Conservation (phyloP, 2,888 invertebrate genomes). For the Fissipunctia ypsillon region DNA sequence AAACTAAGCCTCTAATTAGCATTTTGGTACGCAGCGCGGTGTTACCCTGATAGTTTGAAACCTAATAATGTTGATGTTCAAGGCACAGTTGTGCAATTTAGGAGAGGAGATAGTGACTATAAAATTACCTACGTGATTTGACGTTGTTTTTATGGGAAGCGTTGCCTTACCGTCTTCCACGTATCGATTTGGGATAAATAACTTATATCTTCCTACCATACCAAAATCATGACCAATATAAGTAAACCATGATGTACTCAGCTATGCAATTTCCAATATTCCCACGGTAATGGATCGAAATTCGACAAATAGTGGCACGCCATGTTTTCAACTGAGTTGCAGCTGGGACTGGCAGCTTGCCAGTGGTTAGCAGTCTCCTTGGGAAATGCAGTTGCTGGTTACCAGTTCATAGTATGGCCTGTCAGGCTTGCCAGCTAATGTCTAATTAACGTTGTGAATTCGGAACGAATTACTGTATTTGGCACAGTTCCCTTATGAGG, state of each 20-base stretch:
- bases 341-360: slow-evolving; percentile 58
- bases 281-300: slow-evolving; percentile 21
- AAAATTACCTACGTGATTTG: neutral
- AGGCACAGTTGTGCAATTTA: neutral
- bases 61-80: slow-evolving; percentile 26
- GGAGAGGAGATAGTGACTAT: neutral
- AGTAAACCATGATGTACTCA: slow-evolving; percentile 3
- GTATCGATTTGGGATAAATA: no score
- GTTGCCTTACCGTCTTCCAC: no score
- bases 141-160: no score
- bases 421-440: slow-evolving; percentile 52
- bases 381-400: slow-evolving; percentile 46
- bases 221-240: neutral
- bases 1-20: slow-evolving; percentile 37
- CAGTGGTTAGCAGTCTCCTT: slow-evolving; percentile 50
- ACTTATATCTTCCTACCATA: no score
- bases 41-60: slow-evolving; percentile 26
- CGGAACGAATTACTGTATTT: slow-evolving; percentile 51
- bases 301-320: slow-evolving; percentile 32
- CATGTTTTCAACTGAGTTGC: slow-evolving; percentile 37
- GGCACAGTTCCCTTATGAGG: slow-evolving; percentile 48
- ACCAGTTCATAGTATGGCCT: slow-evolving; percentile 49
- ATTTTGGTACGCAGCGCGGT: slow-evolving; percentile 22
- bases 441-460: slow-evolving; percentile 57
- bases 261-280: slow-evolving; percentile 21